These are phyloP conservation scores for Trachops cirrhosus DNA, from an alignment of 2,797 vertebrate genomes.

Conservation along the genomic window DNA sequence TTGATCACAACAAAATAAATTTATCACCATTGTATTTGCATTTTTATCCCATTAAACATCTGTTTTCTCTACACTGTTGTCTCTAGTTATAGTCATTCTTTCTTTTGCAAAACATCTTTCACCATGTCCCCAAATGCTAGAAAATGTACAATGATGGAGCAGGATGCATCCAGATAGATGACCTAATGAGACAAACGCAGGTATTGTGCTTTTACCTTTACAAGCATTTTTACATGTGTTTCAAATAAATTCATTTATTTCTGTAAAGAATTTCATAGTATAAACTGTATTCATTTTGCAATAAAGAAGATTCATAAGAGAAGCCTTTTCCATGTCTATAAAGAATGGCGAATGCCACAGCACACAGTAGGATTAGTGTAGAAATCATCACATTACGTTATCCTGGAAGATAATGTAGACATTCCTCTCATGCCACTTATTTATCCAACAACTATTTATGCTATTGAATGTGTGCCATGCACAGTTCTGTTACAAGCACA, in stretches of 20 bases:
- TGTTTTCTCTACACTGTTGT: constrained; percentile 19
- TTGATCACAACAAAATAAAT: constrained; percentile 19
- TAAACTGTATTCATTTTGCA: background rate
- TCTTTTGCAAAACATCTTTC: constrained; percentile 39
- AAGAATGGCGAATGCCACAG: background rate
- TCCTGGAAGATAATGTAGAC: background rate
- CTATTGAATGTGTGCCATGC: background rate
- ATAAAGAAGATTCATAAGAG: background rate
- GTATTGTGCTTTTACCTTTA: background rate
- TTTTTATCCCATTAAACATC: constrained; percentile 51
- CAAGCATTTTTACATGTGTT: background rate
- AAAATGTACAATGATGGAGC: background rate
- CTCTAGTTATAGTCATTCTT: background rate
- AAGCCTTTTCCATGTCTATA: background rate
- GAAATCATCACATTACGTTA: background rate
- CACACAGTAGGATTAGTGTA: background rate
- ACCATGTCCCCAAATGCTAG: background rate
- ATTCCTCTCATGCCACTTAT: background rate
- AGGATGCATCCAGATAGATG: background rate
- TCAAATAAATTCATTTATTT: background rate
- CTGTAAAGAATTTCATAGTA: background rate
- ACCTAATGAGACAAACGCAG: background rate
- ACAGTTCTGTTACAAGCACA: background rate
- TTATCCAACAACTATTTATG: background rate
- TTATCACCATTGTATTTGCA: constrained; percentile 43